Percentiles rank a stretch among this genome's conserved stretches.
These are phyloP conservation scores for Stegastes partitus DNA, from an alignment of 2,113 vertebrate genomes.

Conservation along the genomic window DNA sequence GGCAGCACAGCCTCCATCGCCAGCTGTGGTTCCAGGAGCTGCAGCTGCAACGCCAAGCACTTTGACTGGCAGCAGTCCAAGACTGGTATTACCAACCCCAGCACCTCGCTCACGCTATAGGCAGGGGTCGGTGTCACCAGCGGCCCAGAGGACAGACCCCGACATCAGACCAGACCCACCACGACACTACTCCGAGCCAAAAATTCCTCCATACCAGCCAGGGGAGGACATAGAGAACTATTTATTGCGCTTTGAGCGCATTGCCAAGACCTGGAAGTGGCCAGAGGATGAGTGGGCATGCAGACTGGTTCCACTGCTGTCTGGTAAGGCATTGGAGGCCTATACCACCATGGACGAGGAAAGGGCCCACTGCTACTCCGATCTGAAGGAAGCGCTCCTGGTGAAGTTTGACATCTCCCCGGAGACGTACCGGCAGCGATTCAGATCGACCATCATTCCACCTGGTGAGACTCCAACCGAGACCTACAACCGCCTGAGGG, in stretches of 20 bases:
- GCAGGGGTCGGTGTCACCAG: no score
- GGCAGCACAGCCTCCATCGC: no score
- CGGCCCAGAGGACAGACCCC: no score
- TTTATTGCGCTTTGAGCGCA: neutral
- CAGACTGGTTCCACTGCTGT: neutral
- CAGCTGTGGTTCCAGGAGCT: no score
- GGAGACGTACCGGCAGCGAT: neutral
- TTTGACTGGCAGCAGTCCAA: no score
- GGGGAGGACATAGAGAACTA: conserved; percentile 12
- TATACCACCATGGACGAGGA: conserved; percentile 6
- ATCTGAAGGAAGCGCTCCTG: conserved; percentile 5
- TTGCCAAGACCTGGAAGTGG: neutral
- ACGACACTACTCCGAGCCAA: neutral
- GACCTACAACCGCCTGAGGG: neutral
- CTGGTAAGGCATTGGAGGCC: neutral
- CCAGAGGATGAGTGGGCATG: conserved; percentile 2
- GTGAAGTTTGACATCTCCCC: conserved; percentile 12
- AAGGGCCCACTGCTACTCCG: neutral
- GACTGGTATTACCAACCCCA: no score
- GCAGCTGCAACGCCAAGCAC: no score
- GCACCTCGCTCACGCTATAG: no score
- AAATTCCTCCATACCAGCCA: neutral
- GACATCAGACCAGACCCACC: no score
- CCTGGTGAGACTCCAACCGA: neutral
- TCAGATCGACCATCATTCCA: neutral